These are phyloP conservation scores for Rhinatrema bivittatum DNA, from an alignment of 2,797 vertebrate genomes.

Conservation along the genomic window DNA sequence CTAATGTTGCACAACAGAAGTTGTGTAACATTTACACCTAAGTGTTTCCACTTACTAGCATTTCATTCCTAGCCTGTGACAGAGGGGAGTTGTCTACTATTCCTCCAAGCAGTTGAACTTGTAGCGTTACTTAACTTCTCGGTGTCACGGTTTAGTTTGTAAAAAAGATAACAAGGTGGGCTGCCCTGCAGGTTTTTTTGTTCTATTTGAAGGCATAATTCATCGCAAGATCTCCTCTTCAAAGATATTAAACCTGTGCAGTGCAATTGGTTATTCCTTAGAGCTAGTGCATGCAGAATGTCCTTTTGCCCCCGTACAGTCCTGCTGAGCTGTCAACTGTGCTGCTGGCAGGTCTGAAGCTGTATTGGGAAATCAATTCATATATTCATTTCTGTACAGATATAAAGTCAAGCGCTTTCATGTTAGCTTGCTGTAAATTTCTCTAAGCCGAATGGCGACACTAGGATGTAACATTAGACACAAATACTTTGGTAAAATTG, in stretches of 20 bases:
- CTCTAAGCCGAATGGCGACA: accelerated
- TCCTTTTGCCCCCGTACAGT: not conserved
- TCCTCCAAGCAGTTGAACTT: not conserved
- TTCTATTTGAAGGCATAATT: not conserved
- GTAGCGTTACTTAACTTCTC: not conserved
- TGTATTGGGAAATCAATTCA: accelerated
- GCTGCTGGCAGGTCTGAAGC: not conserved
- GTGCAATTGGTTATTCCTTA: not conserved
- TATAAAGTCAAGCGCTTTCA: accelerated
- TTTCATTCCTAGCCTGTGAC: no score
- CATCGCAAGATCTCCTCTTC: not conserved
- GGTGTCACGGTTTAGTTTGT: not conserved
- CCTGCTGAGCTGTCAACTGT: not conserved
- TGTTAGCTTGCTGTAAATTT: not conserved
- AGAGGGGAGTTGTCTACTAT: no score
- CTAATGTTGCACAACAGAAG: no score
- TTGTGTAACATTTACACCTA: no score
- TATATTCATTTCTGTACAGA: accelerated
- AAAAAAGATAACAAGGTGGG: not conserved
- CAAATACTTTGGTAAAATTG: accelerated
- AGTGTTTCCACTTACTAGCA: no score
- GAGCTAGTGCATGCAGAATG: not conserved
- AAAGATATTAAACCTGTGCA: not conserved
- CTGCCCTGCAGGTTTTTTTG: slow-evolving; percentile 4
- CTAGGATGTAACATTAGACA: accelerated